Evolutionary conservation across 1,140 invertebrate species (phyloP).

Genomic region (Drosophila asahinai): DNA sequence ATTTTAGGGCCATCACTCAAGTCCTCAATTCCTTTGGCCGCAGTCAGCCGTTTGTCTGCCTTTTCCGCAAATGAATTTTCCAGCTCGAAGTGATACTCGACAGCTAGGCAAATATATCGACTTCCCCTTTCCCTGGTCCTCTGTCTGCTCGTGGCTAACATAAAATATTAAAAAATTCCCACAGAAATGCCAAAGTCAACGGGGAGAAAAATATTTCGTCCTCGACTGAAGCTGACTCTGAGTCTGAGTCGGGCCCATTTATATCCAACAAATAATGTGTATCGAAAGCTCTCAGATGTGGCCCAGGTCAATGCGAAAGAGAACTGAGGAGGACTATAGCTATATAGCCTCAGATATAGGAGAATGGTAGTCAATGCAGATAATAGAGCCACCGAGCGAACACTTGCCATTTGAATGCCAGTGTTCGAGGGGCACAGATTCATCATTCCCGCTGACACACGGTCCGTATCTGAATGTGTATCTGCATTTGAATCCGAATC

Average conservation of each 20-base stretch:
- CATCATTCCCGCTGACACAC: constrained; percentile 55
- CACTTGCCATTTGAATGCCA: constrained; percentile 64
- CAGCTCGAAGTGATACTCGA: constrained; percentile 52
- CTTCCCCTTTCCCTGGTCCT: background rate
- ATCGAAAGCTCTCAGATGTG: constrained; percentile 43
- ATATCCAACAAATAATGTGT: constrained; percentile 50
- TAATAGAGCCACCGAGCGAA: constrained; percentile 28
- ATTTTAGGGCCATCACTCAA: constrained; percentile 65
- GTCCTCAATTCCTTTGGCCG: constrained; percentile 27
- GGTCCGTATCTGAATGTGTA: constrained; percentile 13
- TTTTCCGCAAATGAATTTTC: constrained; percentile 57
- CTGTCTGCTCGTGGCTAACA: constrained; percentile 8
- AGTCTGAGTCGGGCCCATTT: constrained; percentile 31
- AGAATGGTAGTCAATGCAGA: constrained; percentile 45
- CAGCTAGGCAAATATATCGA: constrained; percentile 57
- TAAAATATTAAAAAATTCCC: constrained; percentile 52
- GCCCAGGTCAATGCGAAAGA: constrained; percentile 29
- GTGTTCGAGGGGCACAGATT: constrained; percentile 47
- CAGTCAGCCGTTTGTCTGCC: constrained; percentile 17
- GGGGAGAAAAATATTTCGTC: constrained; percentile 27
- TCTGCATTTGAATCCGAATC: constrained; percentile 12
- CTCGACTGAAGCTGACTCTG: constrained; percentile 21
- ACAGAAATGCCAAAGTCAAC: constrained; percentile 45
- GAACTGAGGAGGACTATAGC: background rate
- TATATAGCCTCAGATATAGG: constrained; percentile 18